Evolutionary conservation across 2,888 invertebrate genomes (phyloP).

Genomic region (Theretra japonica): DNA sequence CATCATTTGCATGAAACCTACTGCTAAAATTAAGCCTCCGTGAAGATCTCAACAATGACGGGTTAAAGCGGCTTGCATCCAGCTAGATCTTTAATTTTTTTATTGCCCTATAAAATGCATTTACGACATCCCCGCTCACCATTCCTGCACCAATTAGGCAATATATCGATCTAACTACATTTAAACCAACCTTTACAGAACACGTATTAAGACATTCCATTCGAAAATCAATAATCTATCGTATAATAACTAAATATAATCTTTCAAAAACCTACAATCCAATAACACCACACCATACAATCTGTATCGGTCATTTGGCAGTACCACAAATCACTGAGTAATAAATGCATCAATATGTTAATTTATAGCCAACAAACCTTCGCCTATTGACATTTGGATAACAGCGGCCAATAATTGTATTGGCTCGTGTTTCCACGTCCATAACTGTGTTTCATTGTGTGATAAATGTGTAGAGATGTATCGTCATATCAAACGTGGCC

Average conservation of each 20-base stretch:
- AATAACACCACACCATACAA: not conserved
- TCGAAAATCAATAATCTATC: no score
- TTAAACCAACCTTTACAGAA: no score
- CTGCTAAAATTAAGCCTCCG: no score
- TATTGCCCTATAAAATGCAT: no score
- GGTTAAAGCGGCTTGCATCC: no score
- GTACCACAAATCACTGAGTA: constrained; percentile 39
- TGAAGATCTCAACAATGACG: no score
- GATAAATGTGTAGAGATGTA: constrained; percentile 52
- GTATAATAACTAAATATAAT: not conserved
- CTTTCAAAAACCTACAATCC: not conserved
- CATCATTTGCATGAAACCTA: no score
- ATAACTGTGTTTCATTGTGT: constrained; percentile 56
- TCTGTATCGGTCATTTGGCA: constrained; percentile 25
- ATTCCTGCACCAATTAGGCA: no score
- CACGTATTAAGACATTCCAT: no score
- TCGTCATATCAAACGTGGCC: constrained; percentile 45
- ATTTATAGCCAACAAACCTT: constrained; percentile 47
- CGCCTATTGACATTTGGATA: constrained; percentile 56
- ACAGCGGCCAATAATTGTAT: constrained; percentile 49
- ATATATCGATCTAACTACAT: no score
- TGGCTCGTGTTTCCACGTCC: constrained; percentile 47
- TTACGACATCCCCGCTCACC: no score
- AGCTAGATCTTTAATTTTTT: no score
- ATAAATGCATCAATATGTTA: constrained; percentile 53